Evolutionary conservation across 2,113 vertebrate genomes (phyloP).

Genomic region (Neoarius graeffei): DNA sequence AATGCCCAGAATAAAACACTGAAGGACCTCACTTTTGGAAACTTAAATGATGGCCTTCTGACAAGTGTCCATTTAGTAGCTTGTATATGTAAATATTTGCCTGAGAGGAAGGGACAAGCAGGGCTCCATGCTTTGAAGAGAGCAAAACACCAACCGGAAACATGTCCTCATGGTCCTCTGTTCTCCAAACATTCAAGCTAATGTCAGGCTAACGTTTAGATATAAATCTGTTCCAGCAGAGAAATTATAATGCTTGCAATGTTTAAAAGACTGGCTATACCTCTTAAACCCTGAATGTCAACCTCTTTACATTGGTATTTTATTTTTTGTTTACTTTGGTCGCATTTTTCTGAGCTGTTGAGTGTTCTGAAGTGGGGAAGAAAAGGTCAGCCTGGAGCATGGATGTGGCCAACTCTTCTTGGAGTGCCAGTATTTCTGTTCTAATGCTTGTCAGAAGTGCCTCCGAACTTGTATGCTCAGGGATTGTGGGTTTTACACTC

Average conservation of each 20-base stretch:
- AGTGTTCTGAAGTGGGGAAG: slow-evolving; percentile 13
- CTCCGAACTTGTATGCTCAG: neutral
- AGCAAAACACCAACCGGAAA: slow-evolving; percentile 49
- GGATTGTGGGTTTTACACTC: neutral
- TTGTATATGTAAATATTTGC: slow-evolving; percentile 74
- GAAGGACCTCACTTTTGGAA: slow-evolving; percentile 43
- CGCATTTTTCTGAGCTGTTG: slow-evolving; percentile 24
- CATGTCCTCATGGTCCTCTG: slow-evolving; percentile 53
- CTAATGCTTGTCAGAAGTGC: neutral
- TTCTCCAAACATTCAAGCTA: slow-evolving; percentile 71
- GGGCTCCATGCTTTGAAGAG: slow-evolving; percentile 37
- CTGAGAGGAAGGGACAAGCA: slow-evolving; percentile 44
- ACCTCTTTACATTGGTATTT: slow-evolving; percentile 55
- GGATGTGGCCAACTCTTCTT: neutral
- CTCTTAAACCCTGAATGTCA: slow-evolving; percentile 62
- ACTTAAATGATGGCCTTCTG: slow-evolving; percentile 57
- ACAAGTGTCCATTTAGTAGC: slow-evolving; percentile 65
- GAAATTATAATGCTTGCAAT: slow-evolving; percentile 69
- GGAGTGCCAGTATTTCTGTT: neutral
- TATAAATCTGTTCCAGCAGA: slow-evolving; percentile 66
- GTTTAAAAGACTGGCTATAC: slow-evolving; percentile 62
- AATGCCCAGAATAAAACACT: slow-evolving; percentile 39
- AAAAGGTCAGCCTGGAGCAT: slow-evolving; percentile 22
- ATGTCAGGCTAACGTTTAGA: slow-evolving; percentile 70
- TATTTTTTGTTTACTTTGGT: slow-evolving; percentile 54